Conservation (phyloP, 1,140 invertebrate genomes). For the Drosophila pallidifrons region DNA sequence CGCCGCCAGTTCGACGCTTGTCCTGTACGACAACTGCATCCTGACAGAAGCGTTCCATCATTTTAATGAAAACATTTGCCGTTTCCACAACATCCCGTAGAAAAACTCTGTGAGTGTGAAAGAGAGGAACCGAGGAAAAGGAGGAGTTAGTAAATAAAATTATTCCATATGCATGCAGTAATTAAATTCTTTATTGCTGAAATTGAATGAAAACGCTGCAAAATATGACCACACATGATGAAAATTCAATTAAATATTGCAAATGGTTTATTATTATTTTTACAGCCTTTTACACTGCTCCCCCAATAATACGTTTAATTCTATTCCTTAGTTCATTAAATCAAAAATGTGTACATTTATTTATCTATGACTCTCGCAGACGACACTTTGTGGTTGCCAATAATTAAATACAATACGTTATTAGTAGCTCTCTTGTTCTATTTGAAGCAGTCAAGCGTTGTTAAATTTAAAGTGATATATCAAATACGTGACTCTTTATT, state of each 20-base stretch:
- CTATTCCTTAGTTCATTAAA: constrained; percentile 13
- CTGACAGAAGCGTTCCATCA: constrained; percentile 93
- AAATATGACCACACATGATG: constrained; percentile 51
- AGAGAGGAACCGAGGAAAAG: constrained; percentile 44
- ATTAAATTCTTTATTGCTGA: constrained; percentile 66
- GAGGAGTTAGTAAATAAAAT: constrained; percentile 62
- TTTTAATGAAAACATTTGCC: constrained; percentile 96
- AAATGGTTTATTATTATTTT: constrained; percentile 59
- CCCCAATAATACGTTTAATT: constrained; percentile 35
- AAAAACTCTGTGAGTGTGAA: constrained; percentile 88
- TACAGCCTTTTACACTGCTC: constrained; percentile 15
- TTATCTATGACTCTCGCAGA: constrained; percentile 9
- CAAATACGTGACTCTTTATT: too few species aligned
- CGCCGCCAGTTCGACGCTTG: constrained; percentile 74
- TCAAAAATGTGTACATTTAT: constrained; percentile 17
- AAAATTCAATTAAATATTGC: constrained; percentile 74
- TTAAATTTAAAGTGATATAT: too few species aligned
- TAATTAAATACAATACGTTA: constrained; percentile 2
- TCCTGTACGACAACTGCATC: constrained; percentile 92
- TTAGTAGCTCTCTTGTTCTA: background rate
- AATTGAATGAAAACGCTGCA: constrained; percentile 58
- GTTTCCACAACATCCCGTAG: constrained; percentile 95
- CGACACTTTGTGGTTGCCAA: background rate
- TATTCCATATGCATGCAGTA: constrained; percentile 54
- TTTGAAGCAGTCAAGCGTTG: too few species aligned